Evolutionary conservation across 1,140 invertebrate species (phyloP), one percentile per base, ranked within the genome.

Genomic region (Drosophila watanabei): DNA sequence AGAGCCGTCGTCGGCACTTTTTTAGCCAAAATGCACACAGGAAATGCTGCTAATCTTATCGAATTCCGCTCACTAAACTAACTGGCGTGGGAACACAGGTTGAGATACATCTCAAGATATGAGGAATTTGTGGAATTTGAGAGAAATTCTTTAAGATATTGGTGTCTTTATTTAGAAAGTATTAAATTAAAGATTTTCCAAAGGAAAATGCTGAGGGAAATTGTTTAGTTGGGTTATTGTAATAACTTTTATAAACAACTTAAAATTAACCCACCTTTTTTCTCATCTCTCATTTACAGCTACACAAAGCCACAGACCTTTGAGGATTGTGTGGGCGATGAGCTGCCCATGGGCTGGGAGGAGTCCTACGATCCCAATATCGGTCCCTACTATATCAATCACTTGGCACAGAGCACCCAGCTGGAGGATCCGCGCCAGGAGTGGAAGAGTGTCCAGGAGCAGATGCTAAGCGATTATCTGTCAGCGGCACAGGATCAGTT

Each of bases 261-360:
- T 16, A 30, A 59, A 48, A 66, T 56, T 65, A 70, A 77, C 7
- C 45, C 7, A 37, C 32, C 39, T 18, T 48, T 32, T 51, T 24
- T 5, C 8, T 33, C 24, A 33, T 32, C 28, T 60, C 9, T 82
- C 2, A 10, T 4, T 96, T 97, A 46, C 95, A 99, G 98, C 94
- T 98, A 96, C 93, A 99, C 98, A 71, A 99, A 99, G 94, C 98
- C 98, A 61, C 97, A 98, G 94, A 97, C 97, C 48, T 99, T 99
- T 94, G 98, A 98, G 75, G 98, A 99, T 93, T 99, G 98, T 94
- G 97, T 99, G 92, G 98, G 98, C 86, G 98, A 99, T 95, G 98
- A 99, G 94, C 94, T 99, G 90, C 98, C 98, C 43, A 95, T 98
- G 83, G 98, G 98, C 71, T 99, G 98, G 98, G 98, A 99, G 94